Conservation (phyloP, 2,888 invertebrate genomes). For the Apocheima hispidaria region DNA sequence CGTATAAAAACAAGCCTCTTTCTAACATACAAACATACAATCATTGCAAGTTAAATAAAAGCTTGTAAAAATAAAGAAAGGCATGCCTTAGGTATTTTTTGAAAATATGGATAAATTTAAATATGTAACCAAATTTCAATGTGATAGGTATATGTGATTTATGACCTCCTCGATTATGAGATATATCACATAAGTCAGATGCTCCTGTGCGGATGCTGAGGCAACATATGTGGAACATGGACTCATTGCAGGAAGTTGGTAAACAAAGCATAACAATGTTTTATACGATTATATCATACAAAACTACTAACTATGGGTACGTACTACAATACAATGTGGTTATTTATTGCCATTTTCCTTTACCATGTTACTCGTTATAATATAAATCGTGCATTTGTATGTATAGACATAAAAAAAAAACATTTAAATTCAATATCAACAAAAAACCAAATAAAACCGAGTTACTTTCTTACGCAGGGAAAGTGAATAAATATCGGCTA, state of each 20-base stretch:
- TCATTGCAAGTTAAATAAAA: too few species aligned
- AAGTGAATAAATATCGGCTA: background rate
- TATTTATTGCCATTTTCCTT: background rate
- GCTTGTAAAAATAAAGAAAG: too few species aligned
- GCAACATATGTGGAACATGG: conserved; percentile 24
- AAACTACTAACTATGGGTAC: background rate
- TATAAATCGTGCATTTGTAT: background rate
- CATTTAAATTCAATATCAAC: background rate
- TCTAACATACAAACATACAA: too few species aligned
- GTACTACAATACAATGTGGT: background rate
- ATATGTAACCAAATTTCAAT: background rate
- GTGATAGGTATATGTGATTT: background rate
- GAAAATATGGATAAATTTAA: too few species aligned
- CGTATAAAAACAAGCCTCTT: too few species aligned
- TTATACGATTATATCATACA: background rate
- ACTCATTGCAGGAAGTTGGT: conserved; percentile 31
- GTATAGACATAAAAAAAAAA: background rate
- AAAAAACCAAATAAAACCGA: background rate
- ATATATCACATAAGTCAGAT: background rate
- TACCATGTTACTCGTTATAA: background rate
- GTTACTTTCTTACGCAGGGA: background rate
- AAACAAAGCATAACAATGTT: conserved; percentile 18
- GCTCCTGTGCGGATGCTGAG: conserved; percentile 1
- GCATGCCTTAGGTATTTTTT: too few species aligned
- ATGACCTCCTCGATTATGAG: background rate